Percentiles rank a stretch among this genome's conserved stretches.
Evolutionary conservation across 2,888 invertebrate genomes (phyloP).

Genomic region (Sepiola atlantica): DNA sequence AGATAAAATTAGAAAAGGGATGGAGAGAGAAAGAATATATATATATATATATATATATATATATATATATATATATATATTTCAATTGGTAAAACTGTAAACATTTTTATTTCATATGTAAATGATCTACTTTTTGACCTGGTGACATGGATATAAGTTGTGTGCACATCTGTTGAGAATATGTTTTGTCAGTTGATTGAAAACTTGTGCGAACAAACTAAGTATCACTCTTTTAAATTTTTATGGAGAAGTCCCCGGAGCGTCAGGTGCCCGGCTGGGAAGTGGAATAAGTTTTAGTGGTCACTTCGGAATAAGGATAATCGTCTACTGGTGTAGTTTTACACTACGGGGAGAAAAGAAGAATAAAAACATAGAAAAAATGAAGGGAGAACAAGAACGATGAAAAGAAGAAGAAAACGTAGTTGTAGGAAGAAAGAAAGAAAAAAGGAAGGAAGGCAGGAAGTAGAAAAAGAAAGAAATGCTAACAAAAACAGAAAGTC

Average conservation of each 20-base stretch:
- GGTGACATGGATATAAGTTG: neutral
- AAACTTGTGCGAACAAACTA: neutral
- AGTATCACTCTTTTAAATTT: neutral
- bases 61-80: neutral
- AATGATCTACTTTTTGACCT: neutral
- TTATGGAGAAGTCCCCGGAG: neutral
- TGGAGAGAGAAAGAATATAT: too few species aligned
- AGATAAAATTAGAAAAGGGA: too few species aligned
- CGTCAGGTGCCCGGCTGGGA: neutral
- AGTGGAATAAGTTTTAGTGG: neutral
- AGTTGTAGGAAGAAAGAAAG: neutral
- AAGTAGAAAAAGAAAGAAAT: neutral
- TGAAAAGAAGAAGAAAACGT: neutral
- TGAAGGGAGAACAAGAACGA: neutral
- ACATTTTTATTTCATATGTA: neutral
- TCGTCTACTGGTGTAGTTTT: neutral
- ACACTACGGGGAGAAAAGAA: neutral
- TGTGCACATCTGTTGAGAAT: conserved; percentile 15
- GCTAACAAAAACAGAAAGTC: neutral
- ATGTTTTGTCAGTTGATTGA: neutral
- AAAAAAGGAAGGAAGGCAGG: neutral
- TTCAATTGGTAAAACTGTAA: neutral
- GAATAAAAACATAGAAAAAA: neutral
- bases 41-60: too few species aligned
- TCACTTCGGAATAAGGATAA: neutral